Evolutionary conservation across 2,888 invertebrate genomes (phyloP), one percentile per base, ranked within the genome.

Genomic region (Phyto melanocephala): DNA sequence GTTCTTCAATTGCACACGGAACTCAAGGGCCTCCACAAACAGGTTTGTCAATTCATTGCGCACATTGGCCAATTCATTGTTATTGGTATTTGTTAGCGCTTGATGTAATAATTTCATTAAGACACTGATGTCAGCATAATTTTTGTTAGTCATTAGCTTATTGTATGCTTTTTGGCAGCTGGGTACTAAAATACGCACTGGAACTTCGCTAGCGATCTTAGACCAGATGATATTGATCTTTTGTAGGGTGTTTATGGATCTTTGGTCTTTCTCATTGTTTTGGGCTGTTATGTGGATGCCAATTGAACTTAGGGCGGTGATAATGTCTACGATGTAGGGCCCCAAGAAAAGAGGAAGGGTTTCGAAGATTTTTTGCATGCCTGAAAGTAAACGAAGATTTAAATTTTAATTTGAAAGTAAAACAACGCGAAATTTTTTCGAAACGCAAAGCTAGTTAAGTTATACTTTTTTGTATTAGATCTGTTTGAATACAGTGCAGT

Each of bases 321-420:
- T 88, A 37, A 96, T 92, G 85, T 95, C 94, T 84, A 94, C 93
- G 37, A 98, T 91, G 90, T 97, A 97, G 0, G 97, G 96, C 81
- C 96, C 97, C 84, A 98, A 90, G 89, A 98, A 98, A 45, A 95
- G 92, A 0, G 96, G 95, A 50, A 98, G 90, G 28, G 95, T 94
- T 88, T 96, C 96, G 4, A 97, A 93, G 47, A 98, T 94, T 90
- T 96, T 97, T 79, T 95, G 94, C 37, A 97, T 91, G 0, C 96
- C 95, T 90, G 45, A 35, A 67, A 52, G 24, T 17, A 56, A 45
- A 11, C 2, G 8, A 47, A 20, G 10, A 47, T 17, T 2, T 20
- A 20, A 6, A 22, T 11, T 3, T 8, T 47, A 20, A 20, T 2
- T 54, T 42, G 77, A 45, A 33, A 17, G 13, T 24, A 11, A 28